phyloP scores from a whole-genome alignment of 1,140 invertebrate species.

The Cephus cinctus region DNA sequence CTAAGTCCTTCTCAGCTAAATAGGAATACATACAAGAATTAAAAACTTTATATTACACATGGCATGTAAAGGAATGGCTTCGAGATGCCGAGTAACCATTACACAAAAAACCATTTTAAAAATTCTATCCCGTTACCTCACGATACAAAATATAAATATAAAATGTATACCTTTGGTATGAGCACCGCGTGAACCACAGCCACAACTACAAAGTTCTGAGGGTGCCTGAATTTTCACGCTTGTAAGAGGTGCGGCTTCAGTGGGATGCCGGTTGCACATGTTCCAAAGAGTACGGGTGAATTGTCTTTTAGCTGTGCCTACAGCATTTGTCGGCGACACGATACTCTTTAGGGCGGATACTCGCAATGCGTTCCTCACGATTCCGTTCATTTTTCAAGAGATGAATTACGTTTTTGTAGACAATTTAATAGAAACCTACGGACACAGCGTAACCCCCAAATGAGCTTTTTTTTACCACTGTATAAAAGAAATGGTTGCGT shows the following conservation, averaged over 20 bases:
- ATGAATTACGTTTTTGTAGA: too few species aligned
- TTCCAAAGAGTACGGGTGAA: conserved; percentile 68
- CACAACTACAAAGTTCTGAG: conserved; percentile 61
- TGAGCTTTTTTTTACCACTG: too few species aligned
- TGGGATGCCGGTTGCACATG: conserved; percentile 57
- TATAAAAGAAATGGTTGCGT: too few species aligned
- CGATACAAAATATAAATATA: conserved; percentile 49
- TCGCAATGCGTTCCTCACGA: conserved; percentile 61
- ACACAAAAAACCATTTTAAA: too few species aligned
- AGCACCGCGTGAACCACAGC: conserved; percentile 60
- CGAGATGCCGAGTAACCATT: too few species aligned
- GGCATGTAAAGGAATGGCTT: too few species aligned
- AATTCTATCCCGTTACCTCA: too few species aligned
- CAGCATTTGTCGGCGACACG: conserved; percentile 52
- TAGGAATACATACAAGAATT: conserved; percentile 4
- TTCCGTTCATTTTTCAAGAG: conserved; percentile 69
- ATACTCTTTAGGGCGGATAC: conserved; percentile 54
- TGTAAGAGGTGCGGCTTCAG: conserved; percentile 23
- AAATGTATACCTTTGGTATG: conserved; percentile 69
- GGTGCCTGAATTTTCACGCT: conserved; percentile 44
- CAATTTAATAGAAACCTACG: too few species aligned
- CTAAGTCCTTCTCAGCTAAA: conserved; percentile 80
- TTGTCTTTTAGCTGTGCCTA: conserved; percentile 58
- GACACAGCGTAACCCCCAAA: too few species aligned
- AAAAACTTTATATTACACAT: conserved; percentile 6